Evolutionary conservation across 2,113 vertebrate species (phyloP), one percentile per base, ranked within the genome.

Genomic region (Phyllostomus hastatus): DNA sequence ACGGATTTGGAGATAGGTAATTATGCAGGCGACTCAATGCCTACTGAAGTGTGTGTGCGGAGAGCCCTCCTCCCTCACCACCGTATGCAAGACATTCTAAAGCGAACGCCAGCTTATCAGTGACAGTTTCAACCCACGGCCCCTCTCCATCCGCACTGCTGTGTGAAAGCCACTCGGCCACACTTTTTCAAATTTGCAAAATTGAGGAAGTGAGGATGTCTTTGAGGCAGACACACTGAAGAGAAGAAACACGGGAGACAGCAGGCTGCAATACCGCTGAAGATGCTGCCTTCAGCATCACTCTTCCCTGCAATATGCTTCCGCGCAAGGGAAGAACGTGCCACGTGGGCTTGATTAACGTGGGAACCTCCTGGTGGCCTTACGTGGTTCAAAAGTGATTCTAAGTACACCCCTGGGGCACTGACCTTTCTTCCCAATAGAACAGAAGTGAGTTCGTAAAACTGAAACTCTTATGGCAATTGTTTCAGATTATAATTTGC

Each of bases 381-480:
- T 59, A 72, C 9, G 7, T 26, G 67, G 85, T 33, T 97, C 61
- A 57, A 64, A 96, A 95, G 88, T 96, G 79, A 93, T 17, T 93
- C 28, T 76, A 48, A 90, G n/a, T 10, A 38, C 78, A 84, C 92
- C 79, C 91, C 94, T 73, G 90, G 69, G 61, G 35, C 79, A 35
- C 81, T 8, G 70, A 75, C n/a, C 79, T 93, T 85, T 50, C 95
- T 92, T 95, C 97, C 97, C 97, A 98, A 81, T 70, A 76, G 41
- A 98, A 79, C 70, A 76, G 41, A 50, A 90, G 12, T 93, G 97
- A 89, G 57, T 67, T 93, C 17, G 78, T 78, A 31, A 91, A 61
- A 70, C 76, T 61, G 26, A 61, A 80, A 69, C 43, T 46, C 43
- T 1, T 52, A 17, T 14, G 33, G 75, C 48, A 22, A n/a, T 48